phyloP scores from a whole-genome alignment of 2,113 vertebrate genomes.

The Calypte anna region DNA sequence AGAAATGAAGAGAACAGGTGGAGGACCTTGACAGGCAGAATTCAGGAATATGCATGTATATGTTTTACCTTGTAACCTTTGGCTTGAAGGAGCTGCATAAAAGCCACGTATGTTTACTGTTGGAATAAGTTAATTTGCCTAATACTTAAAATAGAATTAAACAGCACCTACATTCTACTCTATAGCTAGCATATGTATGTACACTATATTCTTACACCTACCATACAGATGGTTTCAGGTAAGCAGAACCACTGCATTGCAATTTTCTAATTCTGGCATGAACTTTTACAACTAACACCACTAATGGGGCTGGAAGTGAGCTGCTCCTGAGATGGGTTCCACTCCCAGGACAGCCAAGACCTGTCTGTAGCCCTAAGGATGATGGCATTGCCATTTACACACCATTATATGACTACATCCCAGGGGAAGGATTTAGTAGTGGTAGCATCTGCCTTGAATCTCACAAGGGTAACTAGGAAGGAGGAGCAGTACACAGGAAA shows the following conservation, averaged over 20 bases:
- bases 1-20: background rate
- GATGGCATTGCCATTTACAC: background rate
- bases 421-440: background rate
- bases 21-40: background rate
- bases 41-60: background rate
- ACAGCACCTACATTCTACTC: background rate
- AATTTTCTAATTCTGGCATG: background rate
- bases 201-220: background rate
- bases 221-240: background rate
- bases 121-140: background rate
- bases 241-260: background rate
- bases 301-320: background rate
- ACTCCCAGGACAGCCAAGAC: background rate
- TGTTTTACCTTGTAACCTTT: background rate
- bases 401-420: background rate
- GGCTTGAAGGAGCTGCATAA: background rate
- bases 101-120: background rate
- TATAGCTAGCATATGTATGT: background rate
- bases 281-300: background rate
- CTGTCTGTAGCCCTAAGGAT: background rate
- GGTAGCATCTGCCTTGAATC: background rate
- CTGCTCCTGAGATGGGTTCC: background rate
- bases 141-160: background rate
- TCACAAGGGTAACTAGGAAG: background rate
- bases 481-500: background rate